Percentiles rank a stretch among this genome's conserved stretches.
phyloP scores from a whole-genome alignment of 2,113 vertebrate species.

The Sturnus vulgaris region DNA sequence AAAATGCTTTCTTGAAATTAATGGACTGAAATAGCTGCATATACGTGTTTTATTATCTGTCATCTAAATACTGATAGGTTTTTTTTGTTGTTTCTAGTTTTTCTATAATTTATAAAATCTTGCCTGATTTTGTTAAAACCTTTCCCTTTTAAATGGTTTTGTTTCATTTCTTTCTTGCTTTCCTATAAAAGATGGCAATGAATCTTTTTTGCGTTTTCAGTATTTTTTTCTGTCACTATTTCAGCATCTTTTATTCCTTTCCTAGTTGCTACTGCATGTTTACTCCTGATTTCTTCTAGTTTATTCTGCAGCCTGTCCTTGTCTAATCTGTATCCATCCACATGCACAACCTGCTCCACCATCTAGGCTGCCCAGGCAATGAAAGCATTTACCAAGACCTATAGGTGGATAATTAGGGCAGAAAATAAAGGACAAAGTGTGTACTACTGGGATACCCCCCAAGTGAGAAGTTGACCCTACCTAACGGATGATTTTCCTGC shows the following conservation, averaged over 20 bases:
- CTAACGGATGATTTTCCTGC: not conserved
- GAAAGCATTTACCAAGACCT: not conserved
- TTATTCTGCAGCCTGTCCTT: not conserved
- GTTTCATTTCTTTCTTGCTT: not conserved
- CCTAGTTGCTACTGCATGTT: not conserved
- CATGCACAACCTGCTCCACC: not conserved
- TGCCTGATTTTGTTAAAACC: not conserved
- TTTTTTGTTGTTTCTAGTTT: not conserved
- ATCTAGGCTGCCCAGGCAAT: not conserved
- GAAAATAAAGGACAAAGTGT: not conserved
- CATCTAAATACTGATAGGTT: not conserved
- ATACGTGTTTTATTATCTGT: not conserved
- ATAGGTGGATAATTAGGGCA: not conserved
- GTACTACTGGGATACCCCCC: not conserved
- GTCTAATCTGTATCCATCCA: not conserved
- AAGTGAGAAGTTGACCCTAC: not conserved
- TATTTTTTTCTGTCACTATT: not conserved
- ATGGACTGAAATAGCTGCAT: not conserved
- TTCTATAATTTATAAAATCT: not conserved
- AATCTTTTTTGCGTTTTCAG: not conserved
- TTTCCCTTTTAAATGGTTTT: not conserved
- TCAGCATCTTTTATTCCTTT: not conserved
- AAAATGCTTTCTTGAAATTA: not conserved
- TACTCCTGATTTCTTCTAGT: not conserved
- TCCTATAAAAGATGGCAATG: not conserved